Base-by-base conservation (phyloP, 2,888 invertebrate species). In the Heteropelma amictum region DNA sequence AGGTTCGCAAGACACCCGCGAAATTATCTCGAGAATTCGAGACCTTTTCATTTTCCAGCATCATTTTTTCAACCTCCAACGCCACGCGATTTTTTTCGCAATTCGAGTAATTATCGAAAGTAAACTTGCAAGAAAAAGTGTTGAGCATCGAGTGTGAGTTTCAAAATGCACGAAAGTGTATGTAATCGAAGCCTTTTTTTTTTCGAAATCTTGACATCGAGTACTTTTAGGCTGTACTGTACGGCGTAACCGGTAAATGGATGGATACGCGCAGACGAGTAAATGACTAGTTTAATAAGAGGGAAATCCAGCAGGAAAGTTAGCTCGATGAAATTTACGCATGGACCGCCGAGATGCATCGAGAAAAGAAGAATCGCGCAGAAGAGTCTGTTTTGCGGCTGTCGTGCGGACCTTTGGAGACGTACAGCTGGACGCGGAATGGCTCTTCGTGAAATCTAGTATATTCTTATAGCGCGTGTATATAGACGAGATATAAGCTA, bases 381-480 rank as follows among this genome's bases (percentile, higher is more conserved):
- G 33, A 28, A 42, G 19, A 21, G 28, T 42, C 38, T 26, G 26
- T 63, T 70, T 64, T 40, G 56, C 49, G 63, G 56, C 56, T 49
- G 71, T 64, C 54, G 64, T 56, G n/a, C n/a, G 71, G 56, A 63
- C 56, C 45, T 47, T 61, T 61, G 45, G 64, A 49, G 40, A 64
- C 71, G 69, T 69, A n/a, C n/a, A 61, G 53, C 69, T 61, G 61
- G 53, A 69, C 60, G 56, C 64, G 49, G 64, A 71, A 71, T 71
- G 63, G 63, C 64, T 56, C 49, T 64, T 64, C 12, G 54, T 45
- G 38, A 26, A 47, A 19, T 40, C 4, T 19, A 30, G 5, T 30
- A 8, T 3, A 17, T 2, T 2, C 19, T 3, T 3, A 2, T n/a
- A 1, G 19, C 17, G 42, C 19, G 42, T 42, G 60, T 21, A n/a